Evolutionary conservation across 2,888 invertebrate species (phyloP).

Genomic region (Yponomeuta evonymella): DNA sequence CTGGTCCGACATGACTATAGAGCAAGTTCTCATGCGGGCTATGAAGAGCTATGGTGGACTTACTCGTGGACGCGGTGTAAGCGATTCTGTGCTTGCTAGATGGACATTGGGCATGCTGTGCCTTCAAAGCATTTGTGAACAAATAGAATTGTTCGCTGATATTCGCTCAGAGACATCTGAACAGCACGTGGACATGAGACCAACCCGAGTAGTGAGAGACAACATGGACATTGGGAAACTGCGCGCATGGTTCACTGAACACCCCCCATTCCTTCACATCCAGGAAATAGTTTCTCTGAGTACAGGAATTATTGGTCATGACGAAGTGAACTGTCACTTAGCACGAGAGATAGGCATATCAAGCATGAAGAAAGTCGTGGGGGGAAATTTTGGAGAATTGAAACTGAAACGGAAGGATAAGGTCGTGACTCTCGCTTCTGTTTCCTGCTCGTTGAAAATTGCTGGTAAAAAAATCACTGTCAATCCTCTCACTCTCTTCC

Average conservation of each 20-base stretch:
- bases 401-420: conserved; percentile 22
- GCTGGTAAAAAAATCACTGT: conserved; percentile 18
- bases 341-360: conserved; percentile 6
- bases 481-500: conserved; percentile 22
- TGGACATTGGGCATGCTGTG: background rate
- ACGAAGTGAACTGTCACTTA: conserved; percentile 12
- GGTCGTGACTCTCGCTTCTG: conserved; percentile 16
- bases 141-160: conserved; percentile 22
- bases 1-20: conserved; percentile 21
- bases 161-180: conserved; percentile 16
- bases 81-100: background rate
- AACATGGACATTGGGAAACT: conserved; percentile 11
- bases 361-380: conserved; percentile 15
- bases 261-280: conserved; percentile 4
- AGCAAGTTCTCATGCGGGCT: conserved; percentile 21
- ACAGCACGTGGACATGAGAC: conserved; percentile 5
- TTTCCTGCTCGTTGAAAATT: conserved; percentile 17
- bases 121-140: conserved; percentile 4
- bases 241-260: conserved; percentile 7
- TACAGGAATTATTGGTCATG: conserved; percentile 6
- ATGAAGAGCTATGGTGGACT: conserved; percentile 14
- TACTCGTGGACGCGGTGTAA: conserved; percentile 5
- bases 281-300: background rate
- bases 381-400: conserved; percentile 17
- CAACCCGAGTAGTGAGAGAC: conserved; percentile 11